A percentile compares a stretch with the other conserved stretches of the same genome.
These are phyloP conservation scores for Catajapyx aquilonaris DNA, from an alignment of 1,140 invertebrate genomes.

Conservation along the genomic window DNA sequence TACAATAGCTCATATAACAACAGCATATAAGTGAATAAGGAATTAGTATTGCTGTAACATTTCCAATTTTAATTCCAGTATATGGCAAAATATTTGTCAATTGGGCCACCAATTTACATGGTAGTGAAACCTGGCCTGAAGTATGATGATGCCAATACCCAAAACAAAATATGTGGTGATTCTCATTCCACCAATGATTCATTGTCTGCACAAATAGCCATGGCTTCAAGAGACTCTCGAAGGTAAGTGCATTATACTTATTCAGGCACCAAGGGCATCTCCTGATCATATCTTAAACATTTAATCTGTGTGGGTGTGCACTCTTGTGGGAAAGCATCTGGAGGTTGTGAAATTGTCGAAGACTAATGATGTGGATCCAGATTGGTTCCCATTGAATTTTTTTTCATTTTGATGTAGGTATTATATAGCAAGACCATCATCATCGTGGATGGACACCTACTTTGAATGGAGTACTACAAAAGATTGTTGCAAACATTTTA, in stretches of 20 bases:
- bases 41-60: too few relatives aligned
- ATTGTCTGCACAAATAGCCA: constrained; percentile 59
- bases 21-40: too few relatives aligned
- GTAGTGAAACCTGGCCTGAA: constrained; percentile 68
- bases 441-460: constrained; percentile 94
- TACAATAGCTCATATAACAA: too few relatives aligned
- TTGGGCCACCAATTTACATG: constrained; percentile 93
- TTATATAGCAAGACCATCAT: constrained; percentile 65
- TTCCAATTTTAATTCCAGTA: constrained; percentile 29
- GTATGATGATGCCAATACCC: constrained; percentile 42
- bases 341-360: too few relatives aligned
- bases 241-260: too few relatives aligned
- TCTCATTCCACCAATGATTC: constrained; percentile 59
- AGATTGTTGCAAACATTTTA: too few relatives aligned
- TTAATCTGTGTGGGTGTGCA: too few relatives aligned
- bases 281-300: too few relatives aligned
- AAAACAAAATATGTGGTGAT: constrained; percentile 73
- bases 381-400: too few relatives aligned
- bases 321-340: too few relatives aligned
- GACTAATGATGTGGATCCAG: too few relatives aligned
- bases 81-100: constrained; percentile 68
- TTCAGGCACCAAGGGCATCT: too few relatives aligned
- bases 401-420: constrained; percentile 28
- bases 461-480: constrained; percentile 78
- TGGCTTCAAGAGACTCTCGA: constrained; percentile 43